These are phyloP conservation scores for Eubasilissa splendida DNA, from an alignment of 2,888 invertebrate species.

Conservation along the genomic window DNA sequence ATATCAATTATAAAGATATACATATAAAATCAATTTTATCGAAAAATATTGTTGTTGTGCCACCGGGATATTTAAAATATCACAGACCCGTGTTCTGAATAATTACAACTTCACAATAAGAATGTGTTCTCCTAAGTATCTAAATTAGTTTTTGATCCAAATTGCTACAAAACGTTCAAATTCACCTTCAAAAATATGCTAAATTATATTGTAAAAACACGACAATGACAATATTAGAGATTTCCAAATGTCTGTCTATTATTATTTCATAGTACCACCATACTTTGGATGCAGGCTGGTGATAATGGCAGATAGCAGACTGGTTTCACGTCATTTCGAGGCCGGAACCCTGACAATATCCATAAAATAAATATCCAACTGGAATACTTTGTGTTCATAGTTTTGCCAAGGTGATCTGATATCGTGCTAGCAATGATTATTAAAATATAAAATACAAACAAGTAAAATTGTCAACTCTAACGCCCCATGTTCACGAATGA, in stretches of 20 bases:
- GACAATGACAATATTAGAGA: background rate
- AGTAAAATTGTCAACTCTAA: background rate
- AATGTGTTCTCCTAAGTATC: no score
- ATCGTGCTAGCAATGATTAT: background rate
- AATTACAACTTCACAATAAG: no score
- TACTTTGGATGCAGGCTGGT: background rate
- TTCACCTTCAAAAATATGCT: background rate
- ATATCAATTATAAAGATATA: no score
- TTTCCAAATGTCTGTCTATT: background rate
- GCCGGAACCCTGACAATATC: background rate
- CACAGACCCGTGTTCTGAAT: no score
- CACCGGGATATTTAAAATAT: no score
- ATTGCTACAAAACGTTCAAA: no score
- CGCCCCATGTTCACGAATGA: background rate
- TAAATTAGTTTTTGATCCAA: no score
- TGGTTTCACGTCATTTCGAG: background rate
- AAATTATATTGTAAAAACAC: background rate
- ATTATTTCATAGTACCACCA: background rate
- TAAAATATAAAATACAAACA: background rate
- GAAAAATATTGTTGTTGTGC: no score
- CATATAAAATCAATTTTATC: no score
- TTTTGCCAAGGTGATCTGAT: conserved; percentile 3
- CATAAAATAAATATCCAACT: background rate
- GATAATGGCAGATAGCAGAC: background rate
- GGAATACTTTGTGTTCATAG: background rate